These are phyloP conservation scores for Microctenopoma stevenorrisi DNA, from an alignment of 2,797 vertebrate species.

Conservation along the genomic window DNA sequence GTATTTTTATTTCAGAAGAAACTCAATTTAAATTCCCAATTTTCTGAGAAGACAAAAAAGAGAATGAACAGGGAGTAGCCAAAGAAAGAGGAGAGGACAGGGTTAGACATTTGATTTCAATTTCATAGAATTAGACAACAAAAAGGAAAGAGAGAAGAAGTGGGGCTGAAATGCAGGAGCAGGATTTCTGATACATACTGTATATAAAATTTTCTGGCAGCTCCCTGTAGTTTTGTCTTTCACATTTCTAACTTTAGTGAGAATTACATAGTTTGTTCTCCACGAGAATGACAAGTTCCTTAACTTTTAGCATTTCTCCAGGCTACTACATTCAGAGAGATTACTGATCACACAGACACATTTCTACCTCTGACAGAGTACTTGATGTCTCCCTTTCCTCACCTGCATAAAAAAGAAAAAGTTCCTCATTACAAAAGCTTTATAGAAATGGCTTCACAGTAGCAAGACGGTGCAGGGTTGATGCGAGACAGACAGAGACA, in stretches of 20 bases:
- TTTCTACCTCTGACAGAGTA: slow-evolving; percentile 55
- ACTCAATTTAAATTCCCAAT: slow-evolving; percentile 4
- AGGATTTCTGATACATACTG: neutral
- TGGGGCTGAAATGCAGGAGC: slow-evolving; percentile 20
- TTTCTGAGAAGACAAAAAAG: neutral
- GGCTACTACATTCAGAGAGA: slow-evolving; percentile 58
- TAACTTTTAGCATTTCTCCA: slow-evolving; percentile 56
- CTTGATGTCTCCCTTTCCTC: slow-evolving; percentile 48
- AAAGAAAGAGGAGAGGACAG: slow-evolving; percentile 12
- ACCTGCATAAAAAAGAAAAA: slow-evolving; percentile 15
- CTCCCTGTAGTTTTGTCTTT: slow-evolving; percentile 53
- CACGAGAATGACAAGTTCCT: slow-evolving; percentile 45
- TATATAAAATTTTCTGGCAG: slow-evolving; percentile 42
- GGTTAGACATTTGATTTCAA: neutral
- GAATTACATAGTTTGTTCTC: slow-evolving; percentile 40
- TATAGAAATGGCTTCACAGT: slow-evolving; percentile 28
- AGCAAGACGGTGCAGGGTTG: neutral
- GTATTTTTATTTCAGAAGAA: slow-evolving; percentile 1
- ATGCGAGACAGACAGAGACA: neutral
- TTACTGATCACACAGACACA: slow-evolving; percentile 61
- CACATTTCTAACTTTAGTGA: slow-evolving; percentile 45
- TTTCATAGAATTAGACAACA: neutral
- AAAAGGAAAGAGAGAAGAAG: slow-evolving; percentile 19
- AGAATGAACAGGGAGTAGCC: neutral
- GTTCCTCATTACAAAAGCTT: slow-evolving; percentile 43